Evolutionary conservation across 2,113 vertebrate genomes (phyloP).

Genomic region (Petroica traversi): DNA sequence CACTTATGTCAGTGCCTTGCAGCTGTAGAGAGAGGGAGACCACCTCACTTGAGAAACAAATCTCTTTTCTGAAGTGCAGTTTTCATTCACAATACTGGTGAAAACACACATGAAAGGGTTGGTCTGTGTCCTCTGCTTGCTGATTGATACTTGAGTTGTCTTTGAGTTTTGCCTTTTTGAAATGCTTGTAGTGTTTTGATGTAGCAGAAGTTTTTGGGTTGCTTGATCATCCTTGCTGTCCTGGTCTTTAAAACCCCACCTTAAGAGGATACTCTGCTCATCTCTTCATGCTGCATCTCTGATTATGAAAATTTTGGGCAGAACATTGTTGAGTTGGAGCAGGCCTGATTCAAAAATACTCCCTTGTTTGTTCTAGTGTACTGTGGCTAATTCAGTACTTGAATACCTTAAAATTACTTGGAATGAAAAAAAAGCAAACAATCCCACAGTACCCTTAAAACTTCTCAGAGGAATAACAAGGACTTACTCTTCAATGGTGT

Average conservation of each 20-base stretch:
- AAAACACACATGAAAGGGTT: not conserved
- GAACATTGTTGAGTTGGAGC: not conserved
- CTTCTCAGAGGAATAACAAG: not conserved
- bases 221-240: not conserved
- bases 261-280: not conserved
- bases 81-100: not conserved
- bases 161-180: not conserved
- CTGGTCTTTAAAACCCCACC: not conserved
- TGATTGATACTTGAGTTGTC: not conserved
- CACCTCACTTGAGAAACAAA: not conserved
- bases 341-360: not conserved
- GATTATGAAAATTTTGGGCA: not conserved
- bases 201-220: not conserved
- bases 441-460: not conserved
- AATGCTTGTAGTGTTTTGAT: not conserved
- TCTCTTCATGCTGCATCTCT: not conserved
- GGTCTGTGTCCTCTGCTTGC: not conserved
- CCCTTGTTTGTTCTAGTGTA: not conserved
- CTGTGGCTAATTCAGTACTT: not conserved
- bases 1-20: not conserved
- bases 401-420: not conserved
- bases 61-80: not conserved
- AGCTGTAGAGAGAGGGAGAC: not conserved
- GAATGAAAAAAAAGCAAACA: not conserved
- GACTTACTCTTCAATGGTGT: not conserved